A percentile compares a stretch with the other conserved stretches of the same genome.
Evolutionary conservation across 1,140 invertebrate species (phyloP).

Genomic region (Drosophila funebris): DNA sequence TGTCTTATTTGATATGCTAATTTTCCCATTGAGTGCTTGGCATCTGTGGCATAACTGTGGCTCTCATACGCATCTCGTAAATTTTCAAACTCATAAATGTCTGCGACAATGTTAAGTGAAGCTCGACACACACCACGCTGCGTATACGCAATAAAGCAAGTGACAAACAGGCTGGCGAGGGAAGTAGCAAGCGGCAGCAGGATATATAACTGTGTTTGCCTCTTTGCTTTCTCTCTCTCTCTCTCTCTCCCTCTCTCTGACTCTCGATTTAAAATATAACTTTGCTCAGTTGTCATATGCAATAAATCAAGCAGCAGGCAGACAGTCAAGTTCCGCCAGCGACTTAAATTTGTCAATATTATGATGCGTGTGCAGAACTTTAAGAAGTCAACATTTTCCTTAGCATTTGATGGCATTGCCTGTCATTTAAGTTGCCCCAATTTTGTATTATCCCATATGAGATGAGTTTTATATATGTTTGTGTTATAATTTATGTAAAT

Average conservation of each 20-base stretch:
- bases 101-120: constrained; percentile 23
- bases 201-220: not conserved
- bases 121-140: constrained; percentile 27
- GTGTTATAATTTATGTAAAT: constrained; percentile 5
- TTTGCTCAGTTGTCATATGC: constrained; percentile 51
- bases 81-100: constrained; percentile 59
- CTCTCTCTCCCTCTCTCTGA: not conserved
- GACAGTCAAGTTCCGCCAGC: constrained; percentile 7
- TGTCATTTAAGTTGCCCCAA: no score
- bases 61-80: constrained; percentile 23
- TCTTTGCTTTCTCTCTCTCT: constrained; percentile 24
- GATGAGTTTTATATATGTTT: not conserved
- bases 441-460: no score
- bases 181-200: not conserved
- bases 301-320: constrained; percentile 51
- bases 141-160: constrained; percentile 68
- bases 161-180: constrained; percentile 49
- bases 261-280: constrained; percentile 39
- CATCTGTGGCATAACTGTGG: constrained; percentile 31
- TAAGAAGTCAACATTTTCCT: constrained; percentile 1
- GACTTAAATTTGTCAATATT: constrained; percentile 60
- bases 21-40: constrained; percentile 51
- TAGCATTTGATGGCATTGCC: constrained; percentile 10
- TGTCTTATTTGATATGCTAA: constrained; percentile 68
- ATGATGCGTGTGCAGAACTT: constrained; percentile 10